Percentiles rank a stretch among this genome's conserved stretches.
phyloP scores from a whole-genome alignment of 2,888 invertebrate species.

The Aspidiotus rigidus region DNA sequence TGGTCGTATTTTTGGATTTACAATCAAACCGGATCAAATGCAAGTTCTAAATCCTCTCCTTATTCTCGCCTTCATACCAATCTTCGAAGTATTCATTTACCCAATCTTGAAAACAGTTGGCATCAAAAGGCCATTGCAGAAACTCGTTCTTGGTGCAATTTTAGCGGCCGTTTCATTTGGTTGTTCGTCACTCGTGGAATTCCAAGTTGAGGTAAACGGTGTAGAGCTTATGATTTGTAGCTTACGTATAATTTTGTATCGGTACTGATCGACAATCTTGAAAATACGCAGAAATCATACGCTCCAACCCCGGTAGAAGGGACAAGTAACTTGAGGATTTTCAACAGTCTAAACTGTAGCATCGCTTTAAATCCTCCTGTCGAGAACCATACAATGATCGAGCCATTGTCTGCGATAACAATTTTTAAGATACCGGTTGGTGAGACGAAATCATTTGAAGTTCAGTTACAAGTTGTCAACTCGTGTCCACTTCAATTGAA shows the following conservation, averaged over 20 bases:
- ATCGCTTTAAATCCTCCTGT: slow-evolving; percentile 29
- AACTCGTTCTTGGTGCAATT: slow-evolving; percentile 78
- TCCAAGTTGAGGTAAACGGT: slow-evolving; percentile 43
- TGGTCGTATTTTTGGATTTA: slow-evolving; percentile 62
- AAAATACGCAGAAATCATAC: slow-evolving; percentile 37
- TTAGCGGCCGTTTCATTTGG: slow-evolving; percentile 76
- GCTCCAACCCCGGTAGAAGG: slow-evolving; percentile 38
- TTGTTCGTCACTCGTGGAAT: slow-evolving; percentile 61
- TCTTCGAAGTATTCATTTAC: slow-evolving; percentile 71
- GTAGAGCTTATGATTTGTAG: not conserved
- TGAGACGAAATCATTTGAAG: not conserved
- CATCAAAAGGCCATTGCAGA: slow-evolving; percentile 69
- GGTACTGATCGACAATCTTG: too few relatives aligned
- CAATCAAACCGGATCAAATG: slow-evolving; percentile 85
- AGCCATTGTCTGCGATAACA: slow-evolving; percentile 20
- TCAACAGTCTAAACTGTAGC: slow-evolving; percentile 38
- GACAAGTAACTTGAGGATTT: slow-evolving; percentile 39
- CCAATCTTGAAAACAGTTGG: slow-evolving; percentile 62
- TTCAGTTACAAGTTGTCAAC: slow-evolving; percentile 7
- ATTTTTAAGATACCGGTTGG: slow-evolving; percentile 12
- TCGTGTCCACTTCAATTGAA: slow-evolving; percentile 11
- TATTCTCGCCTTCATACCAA: slow-evolving; percentile 74
- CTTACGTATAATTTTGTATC: too few relatives aligned
- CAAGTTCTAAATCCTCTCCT: slow-evolving; percentile 83
- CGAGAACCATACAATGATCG: not conserved